phyloP scores from a whole-genome alignment of 1,140 invertebrate genomes.

The Ceratina japonica region DNA sequence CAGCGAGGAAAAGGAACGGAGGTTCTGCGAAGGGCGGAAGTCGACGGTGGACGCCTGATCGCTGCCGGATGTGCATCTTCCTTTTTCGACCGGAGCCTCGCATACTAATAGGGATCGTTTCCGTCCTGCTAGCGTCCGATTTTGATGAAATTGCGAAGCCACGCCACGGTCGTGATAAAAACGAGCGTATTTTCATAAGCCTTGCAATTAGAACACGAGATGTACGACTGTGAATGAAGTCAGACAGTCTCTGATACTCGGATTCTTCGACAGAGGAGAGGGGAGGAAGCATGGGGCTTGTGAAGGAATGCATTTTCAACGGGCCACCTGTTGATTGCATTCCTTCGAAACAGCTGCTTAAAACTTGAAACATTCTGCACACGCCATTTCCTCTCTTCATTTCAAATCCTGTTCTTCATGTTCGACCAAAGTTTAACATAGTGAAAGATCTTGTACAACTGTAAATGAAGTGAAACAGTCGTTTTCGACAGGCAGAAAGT shows the following conservation, averaged over 20 bases:
- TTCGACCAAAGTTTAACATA: too few species aligned
- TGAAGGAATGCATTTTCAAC: background rate
- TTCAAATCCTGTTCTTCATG: too few species aligned
- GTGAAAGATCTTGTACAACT: too few species aligned
- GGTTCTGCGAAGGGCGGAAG: constrained; percentile 66
- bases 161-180: background rate
- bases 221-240: too few species aligned
- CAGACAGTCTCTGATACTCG: too few species aligned
- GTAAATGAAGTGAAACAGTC: too few species aligned
- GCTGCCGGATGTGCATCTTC: constrained; percentile 66
- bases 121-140: constrained; percentile 26
- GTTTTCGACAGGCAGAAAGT: too few species aligned
- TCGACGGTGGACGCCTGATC: constrained; percentile 61
- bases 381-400: too few species aligned
- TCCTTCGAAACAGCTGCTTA: constrained; percentile 40
- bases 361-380: too few species aligned
- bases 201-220: too few species aligned
- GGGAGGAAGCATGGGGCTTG: too few species aligned
- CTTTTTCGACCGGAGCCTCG: constrained; percentile 52
- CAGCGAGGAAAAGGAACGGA: constrained; percentile 47
- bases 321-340: constrained; percentile 42
- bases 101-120: constrained; percentile 60
- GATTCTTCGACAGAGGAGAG: constrained; percentile 7
- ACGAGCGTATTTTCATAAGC: background rate
- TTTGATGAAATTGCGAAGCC: constrained; percentile 41